A percentile compares a stretch with the other conserved stretches of the same genome.
phyloP scores from a whole-genome alignment of 2,888 invertebrate genomes.

The Ypsolopha scabrella region DNA sequence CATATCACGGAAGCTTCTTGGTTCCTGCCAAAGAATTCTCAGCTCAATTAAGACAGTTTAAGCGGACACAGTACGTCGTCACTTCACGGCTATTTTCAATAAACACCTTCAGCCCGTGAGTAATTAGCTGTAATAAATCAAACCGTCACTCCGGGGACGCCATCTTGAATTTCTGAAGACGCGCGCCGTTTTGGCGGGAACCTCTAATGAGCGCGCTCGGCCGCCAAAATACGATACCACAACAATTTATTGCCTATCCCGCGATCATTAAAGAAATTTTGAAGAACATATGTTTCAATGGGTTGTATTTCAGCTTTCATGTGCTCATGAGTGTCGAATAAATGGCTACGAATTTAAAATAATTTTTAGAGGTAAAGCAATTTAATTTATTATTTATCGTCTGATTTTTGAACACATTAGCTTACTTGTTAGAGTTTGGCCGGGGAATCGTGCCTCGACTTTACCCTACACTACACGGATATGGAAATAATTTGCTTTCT shows the following conservation, averaged over 20 bases:
- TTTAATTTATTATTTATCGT: too few species aligned
- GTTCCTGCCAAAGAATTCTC: slow-evolving; percentile 11
- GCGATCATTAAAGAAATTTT: slow-evolving; percentile 28
- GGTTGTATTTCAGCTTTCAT: slow-evolving; percentile 31
- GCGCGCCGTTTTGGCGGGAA: slow-evolving; percentile 18
- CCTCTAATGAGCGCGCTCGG: slow-evolving; percentile 35
- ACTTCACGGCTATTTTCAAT: slow-evolving; percentile 57
- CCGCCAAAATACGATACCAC: slow-evolving; percentile 34
- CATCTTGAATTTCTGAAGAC: slow-evolving; percentile 27
- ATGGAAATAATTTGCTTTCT: too few species aligned
- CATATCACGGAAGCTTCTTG: not conserved
- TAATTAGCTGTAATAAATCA: slow-evolving; percentile 65
- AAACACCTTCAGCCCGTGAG: slow-evolving; percentile 54
- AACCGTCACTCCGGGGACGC: slow-evolving; percentile 38
- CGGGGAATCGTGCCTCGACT: too few species aligned
- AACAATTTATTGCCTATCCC: slow-evolving; percentile 26
- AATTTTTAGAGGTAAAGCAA: slow-evolving; percentile 14
- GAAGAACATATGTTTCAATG: slow-evolving; percentile 26
- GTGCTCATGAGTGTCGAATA: slow-evolving; percentile 24
- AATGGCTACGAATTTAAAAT: slow-evolving; percentile 13
- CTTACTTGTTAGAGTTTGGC: too few species aligned
- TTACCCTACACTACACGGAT: too few species aligned
- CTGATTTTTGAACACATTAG: too few species aligned
- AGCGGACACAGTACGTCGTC: slow-evolving; percentile 49
- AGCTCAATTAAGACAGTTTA: slow-evolving; percentile 15